Conservation (phyloP, 2,797 vertebrate species). For the Rhincodon typus region DNA sequence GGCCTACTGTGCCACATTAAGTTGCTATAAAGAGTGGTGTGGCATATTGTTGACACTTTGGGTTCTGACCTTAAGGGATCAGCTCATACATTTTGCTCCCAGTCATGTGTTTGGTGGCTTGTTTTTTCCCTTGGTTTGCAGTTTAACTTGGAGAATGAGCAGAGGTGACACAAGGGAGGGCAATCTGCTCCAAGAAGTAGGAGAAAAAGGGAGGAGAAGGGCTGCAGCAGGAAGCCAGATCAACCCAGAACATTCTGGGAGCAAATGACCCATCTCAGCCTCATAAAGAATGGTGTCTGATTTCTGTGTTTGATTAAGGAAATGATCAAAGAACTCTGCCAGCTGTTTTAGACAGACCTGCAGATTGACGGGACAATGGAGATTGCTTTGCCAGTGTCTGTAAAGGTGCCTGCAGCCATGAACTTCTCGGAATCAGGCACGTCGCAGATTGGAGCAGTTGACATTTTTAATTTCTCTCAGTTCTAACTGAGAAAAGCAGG, state of each 20-base stretch:
- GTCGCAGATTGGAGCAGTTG: background rate
- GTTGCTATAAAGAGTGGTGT: too few species aligned
- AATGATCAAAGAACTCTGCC: background rate
- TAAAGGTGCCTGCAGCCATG: background rate
- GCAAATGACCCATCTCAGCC: background rate
- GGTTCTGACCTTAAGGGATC: too few species aligned
- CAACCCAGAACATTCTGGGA: too few species aligned
- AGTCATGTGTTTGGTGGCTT: too few species aligned
- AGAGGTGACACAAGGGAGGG: too few species aligned
- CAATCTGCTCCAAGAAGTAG: too few species aligned
- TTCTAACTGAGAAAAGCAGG: background rate
- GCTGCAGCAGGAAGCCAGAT: too few species aligned
- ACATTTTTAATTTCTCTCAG: background rate
- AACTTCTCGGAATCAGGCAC: background rate
- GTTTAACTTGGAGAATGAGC: too few species aligned
- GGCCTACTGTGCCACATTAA: background rate
- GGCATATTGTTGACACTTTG: too few species aligned
- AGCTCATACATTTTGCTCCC: too few species aligned
- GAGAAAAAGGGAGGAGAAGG: too few species aligned
- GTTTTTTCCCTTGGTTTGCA: too few species aligned
- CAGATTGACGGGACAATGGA: background rate
- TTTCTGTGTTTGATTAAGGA: background rate
- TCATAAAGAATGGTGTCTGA: background rate
- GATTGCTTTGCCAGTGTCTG: background rate
- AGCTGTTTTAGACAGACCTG: background rate